Base-by-base conservation (phyloP, 2,113 vertebrate genomes). In the Catharus bicknelli region DNA sequence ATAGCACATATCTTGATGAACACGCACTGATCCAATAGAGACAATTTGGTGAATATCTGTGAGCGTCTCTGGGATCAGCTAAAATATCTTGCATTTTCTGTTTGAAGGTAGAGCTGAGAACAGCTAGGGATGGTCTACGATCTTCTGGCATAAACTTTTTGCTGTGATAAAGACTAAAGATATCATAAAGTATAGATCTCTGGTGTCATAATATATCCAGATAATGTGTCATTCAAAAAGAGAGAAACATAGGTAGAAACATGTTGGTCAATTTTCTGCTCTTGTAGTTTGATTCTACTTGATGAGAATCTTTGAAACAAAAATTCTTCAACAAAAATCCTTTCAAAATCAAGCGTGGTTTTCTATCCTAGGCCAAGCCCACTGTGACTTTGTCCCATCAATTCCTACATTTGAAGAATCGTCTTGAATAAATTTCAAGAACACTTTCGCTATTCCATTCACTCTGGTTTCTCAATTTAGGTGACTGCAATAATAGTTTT, bases 21-120 rank as follows among this genome's bases (percentile, higher is more conserved):
- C 23, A 51, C 25, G 29, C 50, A 75, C 25, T 66, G 68, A 70
- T 42, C 13, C 29, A 22, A 18, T 5, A 70, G 21, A 79, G 43
- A 42, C 1, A 0, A 12, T 47, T 79, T 68, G 15, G 32, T 55
- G 40, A 61, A 86, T 18, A 43, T 27, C 4, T 72, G 11, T 38
- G 30, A n/a, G 8, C 38, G 11, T 53, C n/a, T 68, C 58, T 0
- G 0, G 7, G 20, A 23, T n/a, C 34, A 84, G 30, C 9, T 62
- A 63, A 40, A 42, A 38, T 9, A 19, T 53, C 57, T 79, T 42
- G 42, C 2, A 2, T 69, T 58, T 55, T n/a, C 32, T 73, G 10
- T 59, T 86, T 36, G 19, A 61, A 72, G 48, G 30, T 27, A 83
- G 32, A 58, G 11, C 23, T 76, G 30, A 80, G 43, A 80, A 45